Evolutionary conservation across 2,113 vertebrate genomes (phyloP).

Genomic region (Pristiophorus japonicus): DNA sequence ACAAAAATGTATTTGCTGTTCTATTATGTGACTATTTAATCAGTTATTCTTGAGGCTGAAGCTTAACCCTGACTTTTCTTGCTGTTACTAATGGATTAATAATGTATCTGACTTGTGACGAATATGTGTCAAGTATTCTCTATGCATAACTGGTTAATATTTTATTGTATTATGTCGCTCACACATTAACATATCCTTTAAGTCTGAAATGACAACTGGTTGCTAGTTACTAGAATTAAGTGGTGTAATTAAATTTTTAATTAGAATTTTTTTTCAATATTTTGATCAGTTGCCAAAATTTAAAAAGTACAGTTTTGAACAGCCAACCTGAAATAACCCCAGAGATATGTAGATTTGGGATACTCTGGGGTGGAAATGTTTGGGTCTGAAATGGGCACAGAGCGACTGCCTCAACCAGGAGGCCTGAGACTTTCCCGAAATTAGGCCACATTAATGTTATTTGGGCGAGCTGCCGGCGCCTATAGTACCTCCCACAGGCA

Average conservation of each 20-base stretch:
- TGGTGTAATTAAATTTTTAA: background rate
- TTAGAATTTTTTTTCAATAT: background rate
- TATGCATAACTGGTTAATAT: background rate
- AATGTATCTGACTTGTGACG: background rate
- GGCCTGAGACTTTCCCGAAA: background rate
- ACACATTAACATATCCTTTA: background rate
- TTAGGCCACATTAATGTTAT: background rate
- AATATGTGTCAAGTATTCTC: background rate
- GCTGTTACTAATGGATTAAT: constrained; percentile 5
- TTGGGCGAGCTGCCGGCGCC: background rate
- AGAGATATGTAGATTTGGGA: background rate
- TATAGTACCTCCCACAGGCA: background rate
- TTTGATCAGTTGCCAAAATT: background rate
- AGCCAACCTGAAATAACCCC: background rate
- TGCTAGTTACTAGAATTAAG: background rate
- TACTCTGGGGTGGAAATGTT: background rate
- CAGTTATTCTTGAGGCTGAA: background rate
- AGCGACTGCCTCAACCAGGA: background rate
- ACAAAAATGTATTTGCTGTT: constrained; percentile 56
- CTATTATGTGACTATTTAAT: constrained; percentile 53
- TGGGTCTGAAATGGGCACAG: background rate
- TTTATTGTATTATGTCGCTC: background rate
- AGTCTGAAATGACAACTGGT: background rate
- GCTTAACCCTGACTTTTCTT: background rate
- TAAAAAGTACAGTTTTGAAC: background rate